Evolutionary conservation across 2,888 invertebrate species (phyloP), one percentile per base, ranked within the genome.

Genomic region (Acrobasis repandana): DNA sequence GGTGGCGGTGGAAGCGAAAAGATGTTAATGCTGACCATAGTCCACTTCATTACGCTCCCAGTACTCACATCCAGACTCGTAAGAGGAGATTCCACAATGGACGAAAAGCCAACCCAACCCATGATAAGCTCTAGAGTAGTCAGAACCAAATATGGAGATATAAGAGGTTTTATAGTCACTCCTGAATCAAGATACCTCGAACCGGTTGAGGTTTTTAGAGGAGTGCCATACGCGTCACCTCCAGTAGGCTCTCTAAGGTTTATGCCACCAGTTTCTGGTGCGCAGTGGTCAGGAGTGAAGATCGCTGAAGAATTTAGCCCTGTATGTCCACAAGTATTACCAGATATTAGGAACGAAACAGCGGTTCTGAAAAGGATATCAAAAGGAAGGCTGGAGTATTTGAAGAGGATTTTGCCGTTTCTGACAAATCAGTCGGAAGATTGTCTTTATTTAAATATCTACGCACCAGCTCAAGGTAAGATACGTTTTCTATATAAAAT

Each of bases 391-490:
- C 92, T 97, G 77, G 97, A 98, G 81, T 97, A 98, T 83, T 93
- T 99, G 76, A 96, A 95, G 85, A 94, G 98, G 76, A 93, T 99
- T 85, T 89, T 97, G 74, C 97, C 98, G 49, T 96, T 96, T 84
- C 93, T 99, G 72, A 95, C 95, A 72, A 96, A 98, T 84, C 98
- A 99, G 92, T 97, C 96, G 71, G 99, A 99, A 93, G 98, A 99
- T 93, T 99, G 99, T 82, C 94, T 99, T 66, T 98, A 98, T 86
- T 94, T 99, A 82, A 99, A 99, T 90, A 96, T 99, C 80, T 99
- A 98, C 93, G 97, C 98, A 33, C 99, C 99, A 60, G 96, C 96
- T 74, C 96, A 97, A 96, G 98, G 98, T 98, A 93, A 94, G 18
- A 43, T 1, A 3, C 34, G 9, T 33, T 51, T 50, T 14, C 1